phyloP scores from a whole-genome alignment of 2,113 vertebrate species.

The Proterorhinus semilunaris region DNA sequence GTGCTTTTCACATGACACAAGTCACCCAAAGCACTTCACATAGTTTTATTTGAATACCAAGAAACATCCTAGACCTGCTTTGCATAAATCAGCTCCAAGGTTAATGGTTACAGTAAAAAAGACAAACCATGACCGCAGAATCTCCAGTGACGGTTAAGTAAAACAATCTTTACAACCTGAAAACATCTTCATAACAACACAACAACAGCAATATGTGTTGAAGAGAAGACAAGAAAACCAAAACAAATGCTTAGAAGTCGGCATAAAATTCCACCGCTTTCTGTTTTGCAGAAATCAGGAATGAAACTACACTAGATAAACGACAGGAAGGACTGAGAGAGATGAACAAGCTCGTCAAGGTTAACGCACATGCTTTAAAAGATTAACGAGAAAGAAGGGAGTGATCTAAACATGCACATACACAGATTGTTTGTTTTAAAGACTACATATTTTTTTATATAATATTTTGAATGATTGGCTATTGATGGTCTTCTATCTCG shows the following conservation, averaged over 20 bases:
- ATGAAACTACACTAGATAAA: slow-evolving; percentile 24
- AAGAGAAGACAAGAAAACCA: background rate
- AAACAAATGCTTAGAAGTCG: slow-evolving; percentile 15
- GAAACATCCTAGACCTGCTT: background rate
- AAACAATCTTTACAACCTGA: slow-evolving; percentile 4
- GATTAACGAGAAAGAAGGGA: too few relatives aligned
- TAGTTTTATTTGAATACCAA: background rate
- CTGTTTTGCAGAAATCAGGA: slow-evolving; percentile 44
- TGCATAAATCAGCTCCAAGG: background rate
- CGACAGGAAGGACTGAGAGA: slow-evolving; percentile 22
- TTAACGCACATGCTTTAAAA: background rate
- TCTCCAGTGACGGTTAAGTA: background rate
- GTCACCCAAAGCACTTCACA: too few relatives aligned
- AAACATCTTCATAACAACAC: slow-evolving; percentile 22
- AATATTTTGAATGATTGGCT: background rate
- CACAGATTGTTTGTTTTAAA: too few relatives aligned
- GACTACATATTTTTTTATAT: too few relatives aligned
- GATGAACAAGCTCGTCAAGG: background rate
- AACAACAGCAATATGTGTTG: slow-evolving; percentile 10
- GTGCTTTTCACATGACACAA: too few relatives aligned
- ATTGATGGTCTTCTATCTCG: background rate
- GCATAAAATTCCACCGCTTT: slow-evolving; percentile 52
- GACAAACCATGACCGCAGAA: too few relatives aligned
- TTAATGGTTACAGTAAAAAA: slow-evolving; percentile 16
- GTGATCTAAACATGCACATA: too few relatives aligned